Evolutionary conservation across 2,113 vertebrate species (phyloP).

Genomic region (Crypturellus undulatus): DNA sequence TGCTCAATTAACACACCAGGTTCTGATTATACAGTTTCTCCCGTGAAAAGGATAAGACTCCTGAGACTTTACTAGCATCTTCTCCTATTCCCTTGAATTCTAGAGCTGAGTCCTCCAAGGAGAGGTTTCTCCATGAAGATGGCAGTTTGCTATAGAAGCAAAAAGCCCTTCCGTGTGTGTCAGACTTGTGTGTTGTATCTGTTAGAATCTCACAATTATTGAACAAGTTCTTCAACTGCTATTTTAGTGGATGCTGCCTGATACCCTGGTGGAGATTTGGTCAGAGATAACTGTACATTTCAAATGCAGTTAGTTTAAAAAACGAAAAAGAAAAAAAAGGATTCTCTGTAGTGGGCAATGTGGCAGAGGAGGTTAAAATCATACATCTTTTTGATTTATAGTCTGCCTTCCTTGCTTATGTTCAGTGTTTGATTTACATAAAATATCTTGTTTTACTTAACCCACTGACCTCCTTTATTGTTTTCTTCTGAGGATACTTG

Average conservation of each 20-base stretch:
- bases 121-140: background rate
- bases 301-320: background rate
- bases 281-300: accelerated
- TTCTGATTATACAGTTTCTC: background rate
- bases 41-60: background rate
- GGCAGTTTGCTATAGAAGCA: background rate
- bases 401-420: background rate
- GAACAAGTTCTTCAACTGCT: background rate
- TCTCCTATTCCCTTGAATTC: background rate
- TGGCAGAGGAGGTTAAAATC: background rate
- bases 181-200: background rate
- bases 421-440: background rate
- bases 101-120: background rate
- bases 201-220: background rate
- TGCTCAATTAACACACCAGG: accelerated
- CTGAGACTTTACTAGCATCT: background rate
- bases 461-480: background rate
- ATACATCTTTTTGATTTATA: background rate
- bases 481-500: background rate
- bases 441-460: background rate
- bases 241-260: background rate
- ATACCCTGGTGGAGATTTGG: background rate
- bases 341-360: background rate
- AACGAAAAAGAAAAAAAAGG: background rate
- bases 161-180: background rate